phyloP scores from a whole-genome alignment of 1,140 invertebrate genomes.

The Lysiphlebus fabarum region DNA sequence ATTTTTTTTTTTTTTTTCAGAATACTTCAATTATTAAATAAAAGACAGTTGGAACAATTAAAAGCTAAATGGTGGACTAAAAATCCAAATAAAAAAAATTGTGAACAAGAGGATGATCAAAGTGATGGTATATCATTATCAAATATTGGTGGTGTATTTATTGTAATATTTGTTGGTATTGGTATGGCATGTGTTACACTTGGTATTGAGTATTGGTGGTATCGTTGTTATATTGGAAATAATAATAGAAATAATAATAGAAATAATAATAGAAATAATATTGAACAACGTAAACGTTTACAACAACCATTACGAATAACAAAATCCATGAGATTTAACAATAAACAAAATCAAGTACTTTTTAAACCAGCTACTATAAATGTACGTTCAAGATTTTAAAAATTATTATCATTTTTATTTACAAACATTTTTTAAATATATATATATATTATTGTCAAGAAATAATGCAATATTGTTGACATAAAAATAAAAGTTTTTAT shows the following conservation, averaged over 20 bases:
- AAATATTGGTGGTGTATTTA: slow-evolving; percentile 97
- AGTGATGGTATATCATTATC: slow-evolving; percentile 95
- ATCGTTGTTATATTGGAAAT: slow-evolving; percentile 63
- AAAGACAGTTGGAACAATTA: slow-evolving; percentile 84
- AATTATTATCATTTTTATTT: background rate
- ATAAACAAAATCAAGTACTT: slow-evolving; percentile 37
- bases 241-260: background rate
- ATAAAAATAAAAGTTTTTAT: too few species aligned
- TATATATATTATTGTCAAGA: too few species aligned
- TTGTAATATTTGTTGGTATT: slow-evolving; percentile 93
- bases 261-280: background rate
- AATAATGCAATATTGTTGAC: too few species aligned
- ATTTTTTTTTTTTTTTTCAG: slow-evolving; percentile 54
- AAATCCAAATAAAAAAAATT: slow-evolving; percentile 73
- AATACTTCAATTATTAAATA: slow-evolving; percentile 89
- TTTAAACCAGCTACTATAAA: slow-evolving; percentile 27
- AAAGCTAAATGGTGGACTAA: slow-evolving; percentile 96
- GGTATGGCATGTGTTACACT: slow-evolving; percentile 86
- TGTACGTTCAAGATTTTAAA: slow-evolving; percentile 37
- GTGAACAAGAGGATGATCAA: slow-evolving; percentile 86
- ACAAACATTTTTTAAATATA: too few species aligned
- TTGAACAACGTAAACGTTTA: slow-evolving; percentile 19
- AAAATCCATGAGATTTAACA: slow-evolving; percentile 39
- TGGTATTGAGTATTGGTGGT: slow-evolving; percentile 95
- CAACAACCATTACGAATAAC: slow-evolving; percentile 7